These are phyloP conservation scores for Nasalis larvatus DNA, from an alignment of 2,113 vertebrate species.

Conservation along the genomic window DNA sequence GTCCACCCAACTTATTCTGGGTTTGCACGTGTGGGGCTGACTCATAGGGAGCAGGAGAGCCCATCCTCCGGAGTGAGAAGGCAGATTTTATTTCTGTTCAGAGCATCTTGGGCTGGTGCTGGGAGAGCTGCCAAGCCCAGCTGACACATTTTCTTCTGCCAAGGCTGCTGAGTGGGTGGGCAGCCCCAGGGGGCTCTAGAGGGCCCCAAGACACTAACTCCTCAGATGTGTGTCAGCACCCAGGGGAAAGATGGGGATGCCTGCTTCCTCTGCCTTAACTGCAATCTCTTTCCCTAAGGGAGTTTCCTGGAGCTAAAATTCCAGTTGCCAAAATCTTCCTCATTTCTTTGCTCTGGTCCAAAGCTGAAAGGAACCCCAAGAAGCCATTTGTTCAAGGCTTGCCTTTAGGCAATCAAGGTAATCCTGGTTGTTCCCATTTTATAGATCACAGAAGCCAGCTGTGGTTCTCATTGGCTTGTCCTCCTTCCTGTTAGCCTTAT, in stretches of 20 bases:
- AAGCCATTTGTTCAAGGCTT: background rate
- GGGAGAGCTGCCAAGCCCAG: constrained; percentile 40
- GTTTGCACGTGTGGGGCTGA: constrained; percentile 35
- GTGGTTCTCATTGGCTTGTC: background rate
- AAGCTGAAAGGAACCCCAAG: background rate
- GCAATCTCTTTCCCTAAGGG: background rate
- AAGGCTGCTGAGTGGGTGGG: constrained; percentile 11
- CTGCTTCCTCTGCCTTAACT: background rate
- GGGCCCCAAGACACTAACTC: background rate
- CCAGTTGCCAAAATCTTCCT: background rate
- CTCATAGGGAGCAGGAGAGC: constrained; percentile 19
- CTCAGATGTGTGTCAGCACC: constrained; percentile 2
- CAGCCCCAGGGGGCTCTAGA: background rate
- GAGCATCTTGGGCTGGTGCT: constrained; percentile 37
- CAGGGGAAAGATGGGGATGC: background rate
- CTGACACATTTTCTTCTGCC: background rate
- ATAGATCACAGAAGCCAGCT: background rate
- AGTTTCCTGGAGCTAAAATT: background rate
- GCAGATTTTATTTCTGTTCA: constrained; percentile 59
- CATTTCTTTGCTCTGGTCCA: background rate
- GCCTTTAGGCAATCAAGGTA: background rate
- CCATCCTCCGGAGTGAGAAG: constrained; percentile 19
- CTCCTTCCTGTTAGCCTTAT: background rate
- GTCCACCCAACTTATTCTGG: constrained; percentile 33
- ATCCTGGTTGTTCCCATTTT: background rate